These are phyloP conservation scores for Drosophila kambysellisi DNA, from an alignment of 2,888 invertebrate genomes.

Conservation along the genomic window DNA sequence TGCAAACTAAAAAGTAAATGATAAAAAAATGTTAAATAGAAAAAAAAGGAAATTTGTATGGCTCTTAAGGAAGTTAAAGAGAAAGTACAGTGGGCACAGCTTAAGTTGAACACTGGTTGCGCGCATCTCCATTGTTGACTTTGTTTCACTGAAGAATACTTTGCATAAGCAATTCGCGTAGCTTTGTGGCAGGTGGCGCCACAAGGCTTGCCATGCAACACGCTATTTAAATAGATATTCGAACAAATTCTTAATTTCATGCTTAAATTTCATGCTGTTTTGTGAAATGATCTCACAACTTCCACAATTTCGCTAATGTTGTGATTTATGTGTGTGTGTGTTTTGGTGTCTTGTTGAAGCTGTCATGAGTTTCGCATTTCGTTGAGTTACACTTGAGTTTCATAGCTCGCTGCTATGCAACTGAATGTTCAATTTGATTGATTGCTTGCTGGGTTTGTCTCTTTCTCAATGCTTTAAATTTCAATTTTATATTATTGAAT, in stretches of 20 bases:
- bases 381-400: conserved; percentile 6
- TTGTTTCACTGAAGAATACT: conserved; percentile 45
- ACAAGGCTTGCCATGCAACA: conserved; percentile 33
- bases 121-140: conserved; percentile 34
- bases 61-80: conserved; percentile 43
- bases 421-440: conserved; percentile 11
- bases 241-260: conserved; percentile 52
- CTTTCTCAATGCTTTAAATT: not conserved
- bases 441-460: not conserved
- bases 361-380: conserved; percentile 48
- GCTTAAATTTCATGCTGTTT: conserved; percentile 52
- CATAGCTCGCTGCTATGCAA: conserved; percentile 50
- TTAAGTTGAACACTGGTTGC: conserved; percentile 45
- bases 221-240: conserved; percentile 42
- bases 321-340: conserved; percentile 5
- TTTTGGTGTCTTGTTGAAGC: conserved; percentile 23
- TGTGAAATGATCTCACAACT: conserved; percentile 14
- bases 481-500: not conserved
- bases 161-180: conserved; percentile 5
- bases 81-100: conserved; percentile 54
- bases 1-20: conserved; percentile 19
- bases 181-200: conserved; percentile 36
- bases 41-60: conserved; percentile 36
- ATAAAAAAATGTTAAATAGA: conserved; percentile 15
- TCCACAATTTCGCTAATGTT: conserved; percentile 12